A percentile compares a stretch with the other conserved stretches of the same genome.
phyloP scores from a whole-genome alignment of 2,113 vertebrate genomes.

The Setophaga coronata region DNA sequence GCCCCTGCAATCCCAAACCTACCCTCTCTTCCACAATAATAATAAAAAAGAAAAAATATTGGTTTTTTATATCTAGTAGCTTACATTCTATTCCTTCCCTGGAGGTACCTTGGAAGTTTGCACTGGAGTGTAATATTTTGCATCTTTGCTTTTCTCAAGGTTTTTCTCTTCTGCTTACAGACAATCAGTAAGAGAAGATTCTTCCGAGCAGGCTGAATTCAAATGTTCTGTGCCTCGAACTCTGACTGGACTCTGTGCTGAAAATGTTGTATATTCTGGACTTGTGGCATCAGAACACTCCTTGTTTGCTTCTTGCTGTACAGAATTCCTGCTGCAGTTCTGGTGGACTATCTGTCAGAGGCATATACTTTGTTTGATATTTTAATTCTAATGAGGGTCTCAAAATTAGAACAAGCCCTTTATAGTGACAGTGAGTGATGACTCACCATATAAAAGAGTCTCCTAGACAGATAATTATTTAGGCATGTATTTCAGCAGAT shows the following conservation, averaged over 20 bases:
- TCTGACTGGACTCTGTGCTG: background rate
- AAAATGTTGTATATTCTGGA: background rate
- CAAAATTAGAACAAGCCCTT: constrained; percentile 59
- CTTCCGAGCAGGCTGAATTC: background rate
- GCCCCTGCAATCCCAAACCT: background rate
- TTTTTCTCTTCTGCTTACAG: background rate
- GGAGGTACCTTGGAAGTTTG: background rate
- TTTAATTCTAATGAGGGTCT: constrained; percentile 56
- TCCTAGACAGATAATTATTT: constrained; percentile 63
- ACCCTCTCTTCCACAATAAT: background rate
- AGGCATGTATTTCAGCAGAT: constrained; percentile 57
- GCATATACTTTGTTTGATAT: constrained; percentile 5
- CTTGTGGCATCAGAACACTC: background rate
- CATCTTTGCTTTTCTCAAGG: background rate
- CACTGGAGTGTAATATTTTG: background rate
- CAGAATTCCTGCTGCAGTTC: background rate
- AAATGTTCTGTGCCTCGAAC: background rate
- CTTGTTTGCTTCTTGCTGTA: constrained; percentile 6
- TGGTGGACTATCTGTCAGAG: constrained; percentile 11
- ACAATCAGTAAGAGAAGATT: background rate
- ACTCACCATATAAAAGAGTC: constrained; percentile 28
- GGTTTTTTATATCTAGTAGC: background rate
- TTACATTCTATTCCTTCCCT: background rate
- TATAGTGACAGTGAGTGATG: constrained; percentile 57
- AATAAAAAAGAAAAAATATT: background rate